phyloP scores from a whole-genome alignment of 2,797 vertebrate genomes.

The Chiloscyllium punctatum region DNA sequence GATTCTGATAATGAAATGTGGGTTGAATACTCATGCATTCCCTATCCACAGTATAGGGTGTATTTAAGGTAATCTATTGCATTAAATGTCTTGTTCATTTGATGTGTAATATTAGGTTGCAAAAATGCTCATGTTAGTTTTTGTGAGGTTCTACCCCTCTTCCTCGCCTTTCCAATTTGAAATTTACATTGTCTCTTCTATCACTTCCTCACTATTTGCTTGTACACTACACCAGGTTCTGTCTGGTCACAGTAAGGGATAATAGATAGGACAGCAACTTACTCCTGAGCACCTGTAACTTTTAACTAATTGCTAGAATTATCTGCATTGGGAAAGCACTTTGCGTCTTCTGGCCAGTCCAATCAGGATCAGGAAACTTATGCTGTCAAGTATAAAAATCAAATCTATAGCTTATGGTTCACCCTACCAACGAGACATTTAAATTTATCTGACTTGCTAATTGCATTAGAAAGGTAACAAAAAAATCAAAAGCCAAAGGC shows the following conservation, averaged over 20 bases:
- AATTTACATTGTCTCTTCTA: neutral
- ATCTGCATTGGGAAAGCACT: neutral
- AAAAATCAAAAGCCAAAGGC: neutral
- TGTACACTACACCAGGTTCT: no score
- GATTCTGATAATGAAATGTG: constrained; percentile 66
- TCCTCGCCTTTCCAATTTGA: neutral
- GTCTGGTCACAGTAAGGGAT: neutral
- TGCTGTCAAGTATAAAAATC: neutral
- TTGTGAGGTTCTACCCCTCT: neutral
- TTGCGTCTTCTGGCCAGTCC: neutral
- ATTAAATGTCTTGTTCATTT: constrained; percentile 1
- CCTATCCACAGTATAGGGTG: constrained; percentile 74
- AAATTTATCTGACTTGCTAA: neutral
- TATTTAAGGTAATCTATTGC: constrained; percentile 71
- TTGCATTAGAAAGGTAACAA: neutral
- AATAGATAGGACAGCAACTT: neutral
- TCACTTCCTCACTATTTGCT: neutral
- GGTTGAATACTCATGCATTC: constrained; percentile 81
- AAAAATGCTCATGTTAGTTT: neutral
- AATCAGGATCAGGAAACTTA: neutral
- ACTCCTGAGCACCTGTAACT: neutral
- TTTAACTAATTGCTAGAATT: neutral
- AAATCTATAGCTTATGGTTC: neutral
- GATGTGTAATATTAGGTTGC: neutral
- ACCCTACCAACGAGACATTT: neutral